Evolutionary conservation across 2,797 vertebrate genomes (phyloP), one percentile per base, ranked within the genome.

Genomic region (Poecilia velifera): DNA sequence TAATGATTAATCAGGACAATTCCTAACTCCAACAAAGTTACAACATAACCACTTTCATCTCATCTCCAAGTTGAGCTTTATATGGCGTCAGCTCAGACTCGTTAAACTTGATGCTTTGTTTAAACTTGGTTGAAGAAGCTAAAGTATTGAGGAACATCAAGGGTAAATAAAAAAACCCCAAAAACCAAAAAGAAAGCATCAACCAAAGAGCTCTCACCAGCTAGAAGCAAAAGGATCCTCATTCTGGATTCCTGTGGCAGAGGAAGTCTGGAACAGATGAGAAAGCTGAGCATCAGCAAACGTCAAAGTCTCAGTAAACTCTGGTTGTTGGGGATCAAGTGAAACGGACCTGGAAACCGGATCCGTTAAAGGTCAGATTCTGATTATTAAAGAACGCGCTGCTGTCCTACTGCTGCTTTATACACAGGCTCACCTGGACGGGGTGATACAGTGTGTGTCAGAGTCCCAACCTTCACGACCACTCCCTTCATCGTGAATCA

Each of bases 361-460:
- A 25, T 77, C 41, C 25, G 1, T 72, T 36, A 73, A 73, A 53
- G 49, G 45, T 75, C 34, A 55, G 73, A 47, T 55, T 25, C 55
- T 55, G 57, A n/a, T n/a, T 10, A 2, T 46, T 16, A 18, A 76
- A 46, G 5, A 74, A 66, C 72, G 75, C 13, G 39, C 72, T 31
- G 72, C n/a, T 57, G 34, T 49, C 46, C 28, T 39, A 64, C 55
- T 45, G 74, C 82, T 73, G 66, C 84, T 82, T 97, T 97, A 96
- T 96, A 96, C 81, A 80, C 8, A 4, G 86, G 86, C 95, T 96
- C 95, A 97, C 97, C 97, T 97, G 94, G 78, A 75, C 84, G 81
- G 88, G 88, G 87, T 92, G 93, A 96, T 92, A 92, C 94, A 95
- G 91, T 88, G 86, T 96, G 96, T 95, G 96, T 97, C 97, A 97